Conservation (phyloP, 2,888 invertebrate species). For the Rotaria macrura region DNA sequence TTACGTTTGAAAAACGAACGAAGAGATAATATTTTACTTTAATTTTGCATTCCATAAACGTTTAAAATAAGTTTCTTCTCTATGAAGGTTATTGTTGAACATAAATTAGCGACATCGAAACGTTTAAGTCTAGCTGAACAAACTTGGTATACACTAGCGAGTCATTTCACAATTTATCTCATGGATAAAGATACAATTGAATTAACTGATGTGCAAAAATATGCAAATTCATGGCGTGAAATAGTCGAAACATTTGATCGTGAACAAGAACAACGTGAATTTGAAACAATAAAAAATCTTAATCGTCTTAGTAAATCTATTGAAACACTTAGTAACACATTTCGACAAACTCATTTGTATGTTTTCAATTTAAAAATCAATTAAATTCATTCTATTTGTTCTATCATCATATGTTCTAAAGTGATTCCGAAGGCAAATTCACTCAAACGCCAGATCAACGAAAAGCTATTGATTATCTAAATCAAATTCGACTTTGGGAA, state of each 20-base stretch:
- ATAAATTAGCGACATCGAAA: conserved; percentile 45
- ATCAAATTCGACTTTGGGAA: neutral
- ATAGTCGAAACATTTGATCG: conserved; percentile 43
- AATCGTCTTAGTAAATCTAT: conserved; percentile 38
- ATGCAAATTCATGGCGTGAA: conserved; percentile 39
- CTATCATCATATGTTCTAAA: too few species aligned
- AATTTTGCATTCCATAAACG: too few species aligned
- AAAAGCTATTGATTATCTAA: conserved; percentile 10
- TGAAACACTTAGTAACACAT: conserved; percentile 38
- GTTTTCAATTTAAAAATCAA: too few species aligned
- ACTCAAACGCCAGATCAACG: conserved; percentile 3
- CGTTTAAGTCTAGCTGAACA: conserved; percentile 47
- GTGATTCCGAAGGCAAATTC: conserved; percentile 26
- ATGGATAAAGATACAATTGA: conserved; percentile 46
- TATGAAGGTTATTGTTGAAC: conserved; percentile 45
- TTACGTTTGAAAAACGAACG: too few species aligned
- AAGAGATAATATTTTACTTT: too few species aligned
- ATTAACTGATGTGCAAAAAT: conserved; percentile 34
- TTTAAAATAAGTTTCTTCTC: neutral
- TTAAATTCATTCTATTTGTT: too few species aligned
- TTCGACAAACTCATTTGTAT: conserved; percentile 43
- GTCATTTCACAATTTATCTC: conserved; percentile 47
- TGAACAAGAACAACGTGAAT: conserved; percentile 40
- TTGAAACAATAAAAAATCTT: conserved; percentile 41
- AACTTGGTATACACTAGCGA: conserved; percentile 47